Evolutionary conservation across 2,797 vertebrate species (phyloP), one percentile per base, ranked within the genome.

Genomic region (Ctenochaetus hawaiiensis): DNA sequence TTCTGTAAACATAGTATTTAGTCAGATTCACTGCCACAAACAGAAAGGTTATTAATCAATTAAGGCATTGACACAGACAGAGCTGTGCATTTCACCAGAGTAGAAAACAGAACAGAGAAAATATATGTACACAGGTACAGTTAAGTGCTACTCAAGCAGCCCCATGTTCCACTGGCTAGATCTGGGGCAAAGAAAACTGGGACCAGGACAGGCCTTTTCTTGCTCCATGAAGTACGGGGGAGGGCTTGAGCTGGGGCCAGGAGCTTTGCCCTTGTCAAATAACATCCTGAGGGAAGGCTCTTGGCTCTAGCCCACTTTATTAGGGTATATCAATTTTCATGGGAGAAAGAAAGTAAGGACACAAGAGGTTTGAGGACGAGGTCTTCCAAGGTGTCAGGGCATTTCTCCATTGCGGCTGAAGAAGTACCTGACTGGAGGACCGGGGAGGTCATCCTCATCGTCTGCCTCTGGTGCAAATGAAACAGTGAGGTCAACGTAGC

Each of bases 391-490:
- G 64, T 47, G 87, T 95, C 84, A 94, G 75, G 84, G 93, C 8
- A 82, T 89, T 76, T 90, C 77, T 89, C 93, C 95, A 67, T 95
- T 92, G 41, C 91, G 93, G 89, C 93, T 94, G 93, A 99, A 99
- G 94, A 95, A 96, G 90, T 99, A 99, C 94, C 98, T 96, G 78
- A 99, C 96, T 26, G 98, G 98, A 1, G 98, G 98, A 47, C 98
- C 97, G 0, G 98, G 96, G 47, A 99, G 95, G 83, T 99, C 98
- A 82, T 99, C 98, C 6, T 99, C 98, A 72, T 96, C 97, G 66
- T 98, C 97, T 2, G 90, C 89, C 81, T 99, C 98, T 7, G 98
- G 96, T 52, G 97, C 96, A 85, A 99, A 99, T 0, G 98, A 99
- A 62, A 99, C 96, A 0, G 97, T 99, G 85, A 99, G 96, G 92